Evolutionary conservation across 2,888 invertebrate species (phyloP), one percentile per base, ranked within the genome.

Genomic region (Parelbella ahira): DNA sequence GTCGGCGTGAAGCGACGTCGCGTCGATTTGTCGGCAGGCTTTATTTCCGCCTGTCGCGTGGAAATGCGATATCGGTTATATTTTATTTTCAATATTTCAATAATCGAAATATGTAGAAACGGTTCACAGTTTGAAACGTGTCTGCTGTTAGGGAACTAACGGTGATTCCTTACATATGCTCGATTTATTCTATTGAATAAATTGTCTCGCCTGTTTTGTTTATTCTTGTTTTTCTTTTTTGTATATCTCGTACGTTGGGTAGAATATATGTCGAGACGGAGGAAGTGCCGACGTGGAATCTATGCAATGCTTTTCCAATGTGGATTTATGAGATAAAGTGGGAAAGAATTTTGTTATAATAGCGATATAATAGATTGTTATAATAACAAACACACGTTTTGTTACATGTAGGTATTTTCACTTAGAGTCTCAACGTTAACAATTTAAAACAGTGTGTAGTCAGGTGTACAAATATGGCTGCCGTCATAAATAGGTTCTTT

Each of bases 41-140:
- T 81, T 80, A 86, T 84, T 83, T 84, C 82, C 83, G 81, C 65
- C 67, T 68, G 82, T 81, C 82, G 73, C 70, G 66, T 73, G 72
- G 71, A 75, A 79, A 78, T 71, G 61, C 73, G 81, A 81, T 82
- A 81, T 68, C 66, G 32, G 67, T 71, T 70, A 74, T 76, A 77
- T 80, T 78, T 80, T 71, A 71, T 74, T 71, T 64, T 56, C 63
- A 64, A 64, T 64, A 62, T 58, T 63, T 73, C 68, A 67, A 68
- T 72, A 67, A 72, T 75, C 66, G 73, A 72, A 77, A 76, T 74
- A 72, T n/a, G n/a, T 73, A 71, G 76, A 68, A 63, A 65, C 60
- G 60, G 57, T 55, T 60, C 50, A 46, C 51, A 58, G 23, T 21
- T 23, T 38, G 38, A 38, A 38, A 24, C 30, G 29, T 38, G 38